A percentile compares a stretch with the other conserved stretches of the same genome.
These are phyloP conservation scores for Dasyurus viverrinus DNA, from an alignment of 2,113 vertebrate genomes.

Conservation along the genomic window DNA sequence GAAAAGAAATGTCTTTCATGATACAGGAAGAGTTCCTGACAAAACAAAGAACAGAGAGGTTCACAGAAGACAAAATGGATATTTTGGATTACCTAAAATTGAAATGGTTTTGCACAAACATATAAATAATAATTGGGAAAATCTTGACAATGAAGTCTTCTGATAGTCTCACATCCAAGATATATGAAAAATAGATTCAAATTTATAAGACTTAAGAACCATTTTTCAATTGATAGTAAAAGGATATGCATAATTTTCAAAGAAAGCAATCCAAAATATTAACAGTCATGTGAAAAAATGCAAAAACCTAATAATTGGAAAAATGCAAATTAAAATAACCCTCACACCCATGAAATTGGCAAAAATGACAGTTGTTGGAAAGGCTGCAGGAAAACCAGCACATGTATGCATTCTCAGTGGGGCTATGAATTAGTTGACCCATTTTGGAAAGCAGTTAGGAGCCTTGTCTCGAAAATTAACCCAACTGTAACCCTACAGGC, in stretches of 20 bases:
- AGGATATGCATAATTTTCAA: neutral
- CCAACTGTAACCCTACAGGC: neutral
- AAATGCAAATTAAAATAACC: neutral
- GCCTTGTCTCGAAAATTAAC: neutral
- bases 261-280: neutral
- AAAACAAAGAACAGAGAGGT: neutral
- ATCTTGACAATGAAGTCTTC: neutral
- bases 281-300: neutral
- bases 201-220: neutral
- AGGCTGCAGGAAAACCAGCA: neutral
- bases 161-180: neutral
- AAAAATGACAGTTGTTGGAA: neutral
- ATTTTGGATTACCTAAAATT: neutral
- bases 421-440: neutral
- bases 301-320: neutral
- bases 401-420: neutral
- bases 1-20: neutral
- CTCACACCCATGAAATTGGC: neutral
- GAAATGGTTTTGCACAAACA: neutral
- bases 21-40: neutral
- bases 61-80: neutral
- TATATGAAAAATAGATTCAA: neutral
- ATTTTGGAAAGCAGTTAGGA: neutral
- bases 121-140: neutral
- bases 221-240: neutral